Evolutionary conservation across 2,113 vertebrate genomes (phyloP), one percentile per base, ranked within the genome.

Genomic region (Grammomys dolichurus): DNA sequence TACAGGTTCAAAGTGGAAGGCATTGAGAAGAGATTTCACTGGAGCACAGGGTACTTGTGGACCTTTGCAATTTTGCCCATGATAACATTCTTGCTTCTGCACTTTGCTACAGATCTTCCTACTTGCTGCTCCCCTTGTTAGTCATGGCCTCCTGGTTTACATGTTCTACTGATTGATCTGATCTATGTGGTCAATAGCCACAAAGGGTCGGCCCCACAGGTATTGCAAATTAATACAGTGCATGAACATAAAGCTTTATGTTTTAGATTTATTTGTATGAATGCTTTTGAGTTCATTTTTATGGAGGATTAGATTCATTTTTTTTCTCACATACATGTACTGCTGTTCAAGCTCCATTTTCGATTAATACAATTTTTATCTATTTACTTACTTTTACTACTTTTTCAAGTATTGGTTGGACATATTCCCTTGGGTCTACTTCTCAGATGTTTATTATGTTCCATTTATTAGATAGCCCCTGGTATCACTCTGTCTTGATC

Each of bases 61-160:
- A 48, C 1, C 3, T 69, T 33, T 2, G 70, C 1, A 4, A 2
- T 88, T 7, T 20, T 48, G n/a, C n/a, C 8, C 11, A 2, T n/a
- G 19, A 36, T n/a, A 7, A 26, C n/a, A 22, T 16, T 36, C 20
- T 33, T 70, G n/a, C 33, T 5, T 22, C 48, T 69, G 5, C 13
- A 8, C 54, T n/a, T 31, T 22, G 11, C 1, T 5, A 10, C 0
- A n/a, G 3, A 7, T 28, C 5, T 28, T 1, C 7, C 31, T 54
- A 17, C 4, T 16, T 33, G 19, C 1, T 24, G 40, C 16, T 78
- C 3, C 20, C 36, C 14, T 72, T 46, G 46, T 43, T 22, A 36
- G 4, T 56, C 48, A 69, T 5, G 9, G 16, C 0, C 6, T 60
- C 19, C 17, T 43, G 56, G 10, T 63, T 8, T 26, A 6, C 26